These are phyloP conservation scores for Congeria kusceri DNA, from an alignment of 2,888 invertebrate genomes.

Conservation along the genomic window DNA sequence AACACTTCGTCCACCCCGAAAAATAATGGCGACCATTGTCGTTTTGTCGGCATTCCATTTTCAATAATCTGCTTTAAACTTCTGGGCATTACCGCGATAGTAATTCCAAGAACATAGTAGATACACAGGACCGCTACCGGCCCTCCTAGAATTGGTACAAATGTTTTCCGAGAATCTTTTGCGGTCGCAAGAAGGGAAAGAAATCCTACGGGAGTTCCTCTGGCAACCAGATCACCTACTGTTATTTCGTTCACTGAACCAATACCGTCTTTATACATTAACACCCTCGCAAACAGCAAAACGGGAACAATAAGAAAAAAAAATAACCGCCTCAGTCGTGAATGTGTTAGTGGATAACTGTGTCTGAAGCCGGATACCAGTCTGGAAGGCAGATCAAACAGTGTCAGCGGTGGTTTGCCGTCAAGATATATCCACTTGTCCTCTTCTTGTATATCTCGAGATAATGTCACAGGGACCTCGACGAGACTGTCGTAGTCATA, in stretches of 20 bases:
- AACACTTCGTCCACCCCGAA: background rate
- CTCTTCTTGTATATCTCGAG: background rate
- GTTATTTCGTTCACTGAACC: no score
- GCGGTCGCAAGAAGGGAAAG: background rate
- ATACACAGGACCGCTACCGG: background rate
- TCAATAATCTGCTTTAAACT: slow-evolving; percentile 15
- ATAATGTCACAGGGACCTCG: background rate
- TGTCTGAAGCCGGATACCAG: no score
- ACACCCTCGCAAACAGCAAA: no score
- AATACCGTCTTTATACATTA: no score
- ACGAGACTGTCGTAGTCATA: background rate
- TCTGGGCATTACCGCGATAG: background rate
- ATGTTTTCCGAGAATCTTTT: background rate
- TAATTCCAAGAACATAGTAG: slow-evolving; percentile 2
- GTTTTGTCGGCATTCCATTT: background rate
- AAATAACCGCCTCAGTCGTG: no score
- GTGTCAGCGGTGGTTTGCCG: slow-evolving; percentile 21
- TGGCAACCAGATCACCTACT: background rate
- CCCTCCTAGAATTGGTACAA: slow-evolving; percentile 14
- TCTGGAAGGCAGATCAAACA: slow-evolving; percentile 3
- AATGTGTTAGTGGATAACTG: background rate
- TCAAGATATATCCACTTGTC: slow-evolving; percentile 32
- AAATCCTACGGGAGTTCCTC: background rate
- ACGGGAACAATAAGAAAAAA: no score
- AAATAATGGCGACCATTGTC: background rate